Conservation (phyloP, 2,888 invertebrate genomes). For the Drosophila borealis region DNA sequence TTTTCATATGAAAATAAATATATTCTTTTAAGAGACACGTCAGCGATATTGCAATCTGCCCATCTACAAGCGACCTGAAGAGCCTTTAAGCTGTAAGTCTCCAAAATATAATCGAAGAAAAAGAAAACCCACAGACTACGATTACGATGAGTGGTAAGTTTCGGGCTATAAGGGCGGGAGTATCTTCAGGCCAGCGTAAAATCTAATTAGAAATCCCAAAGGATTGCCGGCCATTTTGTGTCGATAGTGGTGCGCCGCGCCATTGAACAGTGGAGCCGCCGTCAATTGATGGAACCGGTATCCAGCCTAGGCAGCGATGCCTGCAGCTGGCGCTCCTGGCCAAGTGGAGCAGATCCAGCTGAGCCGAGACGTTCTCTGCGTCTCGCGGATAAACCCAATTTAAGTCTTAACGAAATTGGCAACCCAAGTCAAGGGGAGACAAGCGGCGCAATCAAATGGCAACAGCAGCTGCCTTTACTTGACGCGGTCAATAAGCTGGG, state of each 20-base stretch:
- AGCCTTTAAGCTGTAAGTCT: conserved; percentile 23
- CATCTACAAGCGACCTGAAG: conserved; percentile 13
- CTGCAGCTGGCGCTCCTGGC: conserved; percentile 46
- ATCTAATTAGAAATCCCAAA: conserved; percentile 32
- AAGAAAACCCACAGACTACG: conserved; percentile 25
- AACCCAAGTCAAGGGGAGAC: conserved; percentile 27
- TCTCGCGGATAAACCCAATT: conserved; percentile 38
- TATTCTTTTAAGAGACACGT: conserved; percentile 19
- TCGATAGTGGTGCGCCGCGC: conserved; percentile 42
- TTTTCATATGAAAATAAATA: too few species aligned
- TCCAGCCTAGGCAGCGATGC: conserved; percentile 15
- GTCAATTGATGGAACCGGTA: conserved; percentile 42
- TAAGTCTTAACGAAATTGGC: conserved; percentile 31
- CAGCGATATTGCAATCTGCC: conserved; percentile 32
- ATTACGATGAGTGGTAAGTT: conserved; percentile 48
- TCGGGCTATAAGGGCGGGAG: not conserved
- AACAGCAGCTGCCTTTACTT: conserved; percentile 41
- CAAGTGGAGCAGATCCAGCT: not conserved
- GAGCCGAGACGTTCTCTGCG: conserved; percentile 39
- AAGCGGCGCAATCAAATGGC: conserved; percentile 39
- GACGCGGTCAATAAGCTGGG: conserved; percentile 15
- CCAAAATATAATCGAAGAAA: conserved; percentile 6
- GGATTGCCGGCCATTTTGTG: conserved; percentile 49
- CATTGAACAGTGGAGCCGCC: conserved; percentile 34
- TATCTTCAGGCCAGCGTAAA: not conserved